These are phyloP conservation scores for Zaprionus africanus DNA, from an alignment of 1,140 invertebrate species.

Conservation along the genomic window DNA sequence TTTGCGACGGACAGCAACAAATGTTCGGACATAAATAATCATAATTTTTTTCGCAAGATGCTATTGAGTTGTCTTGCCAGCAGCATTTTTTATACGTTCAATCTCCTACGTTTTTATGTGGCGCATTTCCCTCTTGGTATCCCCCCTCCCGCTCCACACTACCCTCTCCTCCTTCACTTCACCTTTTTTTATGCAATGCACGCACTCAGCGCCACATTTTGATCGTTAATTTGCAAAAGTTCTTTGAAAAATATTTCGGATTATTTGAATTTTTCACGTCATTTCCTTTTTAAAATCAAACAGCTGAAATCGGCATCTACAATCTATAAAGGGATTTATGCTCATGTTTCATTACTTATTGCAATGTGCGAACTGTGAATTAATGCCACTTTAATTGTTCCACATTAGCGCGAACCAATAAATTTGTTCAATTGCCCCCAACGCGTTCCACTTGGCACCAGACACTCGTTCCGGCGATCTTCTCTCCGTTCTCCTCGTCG, in stretches of 20 bases:
- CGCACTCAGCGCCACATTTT: conserved; percentile 65
- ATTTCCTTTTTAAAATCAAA: conserved; percentile 47
- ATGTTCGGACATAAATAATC: conserved; percentile 81
- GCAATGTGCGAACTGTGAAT: conserved; percentile 6
- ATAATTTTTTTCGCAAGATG: conserved; percentile 23
- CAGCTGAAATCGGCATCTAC: conserved; percentile 56
- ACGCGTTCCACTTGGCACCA: conserved; percentile 45
- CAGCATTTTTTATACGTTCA: conserved; percentile 50
- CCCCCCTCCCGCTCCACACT: neutral
- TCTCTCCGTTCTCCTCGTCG: neutral
- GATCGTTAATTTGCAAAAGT: conserved; percentile 71
- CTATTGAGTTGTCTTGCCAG: conserved; percentile 66
- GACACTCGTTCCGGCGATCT: conserved; percentile 12
- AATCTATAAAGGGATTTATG: neutral
- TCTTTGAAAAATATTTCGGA: conserved; percentile 53
- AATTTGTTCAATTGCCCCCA: conserved; percentile 48
- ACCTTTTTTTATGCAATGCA: conserved; percentile 43
- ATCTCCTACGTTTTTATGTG: conserved; percentile 39
- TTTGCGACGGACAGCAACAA: conserved; percentile 75
- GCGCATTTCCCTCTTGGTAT: neutral
- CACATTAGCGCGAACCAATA: conserved; percentile 51
- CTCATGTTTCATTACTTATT: conserved; percentile 3
- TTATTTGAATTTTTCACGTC: conserved; percentile 64
- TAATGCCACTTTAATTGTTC: conserved; percentile 52
- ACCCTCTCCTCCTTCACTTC: neutral